Percentiles rank a stretch among this genome's conserved stretches.
These are phyloP conservation scores for Halocynthia aurantium DNA, from an alignment of 23 tunicate species.

Conservation along the genomic window DNA sequence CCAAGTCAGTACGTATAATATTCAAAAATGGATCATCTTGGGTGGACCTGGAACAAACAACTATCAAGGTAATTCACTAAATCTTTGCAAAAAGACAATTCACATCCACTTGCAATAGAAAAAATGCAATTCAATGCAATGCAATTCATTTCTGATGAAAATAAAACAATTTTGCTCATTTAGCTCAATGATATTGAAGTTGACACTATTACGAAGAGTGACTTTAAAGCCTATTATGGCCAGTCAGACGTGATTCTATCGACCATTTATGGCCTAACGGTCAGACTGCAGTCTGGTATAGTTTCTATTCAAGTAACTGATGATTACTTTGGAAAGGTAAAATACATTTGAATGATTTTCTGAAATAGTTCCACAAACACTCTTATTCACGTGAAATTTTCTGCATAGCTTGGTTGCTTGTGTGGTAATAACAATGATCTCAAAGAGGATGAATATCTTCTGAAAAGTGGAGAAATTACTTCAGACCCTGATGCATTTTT, in stretches of 20 bases:
- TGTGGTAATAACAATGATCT: constrained; percentile 39
- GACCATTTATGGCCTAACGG: not conserved
- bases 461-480: constrained; percentile 20
- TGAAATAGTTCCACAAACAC: not conserved
- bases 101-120: no score
- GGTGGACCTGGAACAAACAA: constrained; percentile 22
- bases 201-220: not conserved
- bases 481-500: constrained; percentile 21
- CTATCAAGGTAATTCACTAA: not conserved
- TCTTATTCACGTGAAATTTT: not conserved
- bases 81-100: no score
- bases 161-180: not conserved
- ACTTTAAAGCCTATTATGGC: not conserved
- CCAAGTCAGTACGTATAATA: constrained; percentile 21
- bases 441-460: constrained; percentile 21
- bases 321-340: constrained; percentile 9
- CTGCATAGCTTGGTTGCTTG: constrained; percentile 22
- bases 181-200: not conserved
- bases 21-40: constrained; percentile 17
- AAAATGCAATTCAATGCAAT: no score
- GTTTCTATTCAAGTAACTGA: constrained; percentile 1
- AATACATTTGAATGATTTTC: not conserved
- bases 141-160: no score
- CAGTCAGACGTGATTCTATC: not conserved
- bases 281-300: not conserved